A percentile compares a stretch with the other conserved stretches of the same genome.
Evolutionary conservation across 2,113 vertebrate species (phyloP).

Genomic region (Ochotona curzoniae): DNA sequence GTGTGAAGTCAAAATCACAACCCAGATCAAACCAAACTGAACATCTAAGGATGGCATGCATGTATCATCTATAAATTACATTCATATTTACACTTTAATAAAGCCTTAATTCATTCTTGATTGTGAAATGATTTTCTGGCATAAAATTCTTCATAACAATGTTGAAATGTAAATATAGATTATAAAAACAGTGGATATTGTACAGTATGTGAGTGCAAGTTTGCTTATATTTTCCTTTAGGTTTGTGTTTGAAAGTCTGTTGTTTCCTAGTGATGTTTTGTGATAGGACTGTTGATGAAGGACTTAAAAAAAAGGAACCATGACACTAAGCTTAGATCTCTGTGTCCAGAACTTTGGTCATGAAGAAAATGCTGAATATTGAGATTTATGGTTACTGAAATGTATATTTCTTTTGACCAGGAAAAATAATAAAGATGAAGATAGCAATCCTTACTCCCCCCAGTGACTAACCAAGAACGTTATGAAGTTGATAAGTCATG

Average conservation of each 20-base stretch:
- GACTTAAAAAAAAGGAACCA: too few relatives aligned
- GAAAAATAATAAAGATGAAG: neutral
- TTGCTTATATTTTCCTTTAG: too few relatives aligned
- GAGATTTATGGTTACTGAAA: neutral
- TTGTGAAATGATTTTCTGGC: too few relatives aligned
- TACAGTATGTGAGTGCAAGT: too few relatives aligned
- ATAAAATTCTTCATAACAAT: too few relatives aligned
- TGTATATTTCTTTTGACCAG: neutral
- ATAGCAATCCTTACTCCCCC: neutral
- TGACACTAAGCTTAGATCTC: neutral
- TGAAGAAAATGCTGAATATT: neutral
- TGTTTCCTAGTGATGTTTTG: neutral
- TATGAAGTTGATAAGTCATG: neutral
- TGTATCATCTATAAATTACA: neutral
- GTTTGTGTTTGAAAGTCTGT: neutral
- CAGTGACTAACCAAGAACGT: neutral
- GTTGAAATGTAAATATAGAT: too few relatives aligned
- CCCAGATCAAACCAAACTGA: neutral
- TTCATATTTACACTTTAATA: too few relatives aligned
- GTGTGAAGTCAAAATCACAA: neutral
- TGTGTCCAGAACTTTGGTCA: neutral
- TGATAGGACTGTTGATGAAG: neutral
- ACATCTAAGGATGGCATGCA: neutral
- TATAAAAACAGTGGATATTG: too few relatives aligned
- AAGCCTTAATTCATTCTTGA: too few relatives aligned